phyloP scores from a whole-genome alignment of 2,888 invertebrate species.

The Aleiodes testaceus region DNA sequence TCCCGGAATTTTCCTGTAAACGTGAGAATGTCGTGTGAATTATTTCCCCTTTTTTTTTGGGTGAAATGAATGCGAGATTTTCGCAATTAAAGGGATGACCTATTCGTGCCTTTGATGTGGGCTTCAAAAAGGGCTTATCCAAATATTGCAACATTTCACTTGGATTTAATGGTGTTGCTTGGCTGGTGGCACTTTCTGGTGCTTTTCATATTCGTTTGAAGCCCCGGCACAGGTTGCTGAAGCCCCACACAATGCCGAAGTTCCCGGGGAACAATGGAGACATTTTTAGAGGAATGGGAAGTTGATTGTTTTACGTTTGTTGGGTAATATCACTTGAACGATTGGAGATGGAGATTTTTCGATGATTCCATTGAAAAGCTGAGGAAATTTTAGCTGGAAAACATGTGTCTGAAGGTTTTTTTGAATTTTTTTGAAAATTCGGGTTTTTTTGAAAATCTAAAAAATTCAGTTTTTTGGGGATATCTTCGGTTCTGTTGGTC shows the following conservation, averaged over 20 bases:
- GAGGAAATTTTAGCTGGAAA: too few species aligned
- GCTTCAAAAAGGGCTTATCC: slow-evolving; percentile 38
- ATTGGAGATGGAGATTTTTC: too few species aligned
- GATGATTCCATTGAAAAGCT: background rate
- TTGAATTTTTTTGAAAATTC: too few species aligned
- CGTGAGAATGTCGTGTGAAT: background rate
- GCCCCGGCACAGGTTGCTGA: slow-evolving; percentile 31
- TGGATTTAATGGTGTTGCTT: background rate
- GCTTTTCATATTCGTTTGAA: slow-evolving; percentile 42
- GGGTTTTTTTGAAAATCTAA: too few species aligned
- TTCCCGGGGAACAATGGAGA: slow-evolving; percentile 33
- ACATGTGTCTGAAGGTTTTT: too few species aligned
- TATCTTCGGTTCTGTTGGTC: too few species aligned
- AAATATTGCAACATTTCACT: slow-evolving; percentile 8
- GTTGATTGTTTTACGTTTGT: slow-evolving; percentile 36
- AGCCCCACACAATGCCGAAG: slow-evolving; percentile 16
- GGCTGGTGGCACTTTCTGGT: slow-evolving; percentile 5
- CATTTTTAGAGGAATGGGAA: slow-evolving; percentile 3
- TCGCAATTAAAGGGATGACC: slow-evolving; percentile 61
- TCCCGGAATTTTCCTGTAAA: background rate
- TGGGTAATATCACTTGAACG: slow-evolving; percentile 10
- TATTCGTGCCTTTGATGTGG: slow-evolving; percentile 63
- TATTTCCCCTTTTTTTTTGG: slow-evolving; percentile 1
- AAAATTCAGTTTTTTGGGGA: too few species aligned
- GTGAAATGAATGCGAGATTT: slow-evolving; percentile 26